Evolutionary conservation across 2,888 invertebrate species (phyloP), one percentile per base, ranked within the genome.

Genomic region (Branchipolynoe longqiensis): DNA sequence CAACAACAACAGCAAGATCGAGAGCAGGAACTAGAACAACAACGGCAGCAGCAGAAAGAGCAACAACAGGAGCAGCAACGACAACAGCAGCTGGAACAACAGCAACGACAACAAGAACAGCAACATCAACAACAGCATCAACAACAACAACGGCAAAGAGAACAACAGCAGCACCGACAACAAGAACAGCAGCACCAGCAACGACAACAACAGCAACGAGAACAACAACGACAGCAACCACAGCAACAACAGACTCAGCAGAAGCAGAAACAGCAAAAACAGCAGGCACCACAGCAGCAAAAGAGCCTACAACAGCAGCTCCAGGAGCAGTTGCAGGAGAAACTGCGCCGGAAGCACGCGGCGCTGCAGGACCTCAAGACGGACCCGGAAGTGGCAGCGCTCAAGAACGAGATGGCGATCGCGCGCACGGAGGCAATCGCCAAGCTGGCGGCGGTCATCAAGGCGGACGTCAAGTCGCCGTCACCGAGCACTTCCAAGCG

Each of bases 301-400:
- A 78, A 78, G 33, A 78, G 78, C 41, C 54, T 78, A 3, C 78
- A 78, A 54, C 78, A 78, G n/a, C 78, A 78, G 28, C 78, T 78
- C 28, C 78, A 78, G 31, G 78, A 78, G 28, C 78, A 78, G 28
- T 48, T 78, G n/a, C 78, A 78, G 54, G 48, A 78, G 78, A 78
- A 78, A 31, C 78, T 78, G 22, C 28, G 48, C 48, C 25, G 54
- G 78, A 78, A 78, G 18, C 78, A 78, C n/a, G 54, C 41, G 6
- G 54, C 54, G 41, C 78, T 78, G 25, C 41, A 78, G 28, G 78
- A 78, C 31, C 48, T 78, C 78, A 78, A 78, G 28, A 41, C 41
- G 14, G 78, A 78, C 25, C 78, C 78, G 28, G 78, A 78, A 28
- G 78, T 78, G 0, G 78, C 78, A 0, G 78, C 78, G 0, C 48